Conservation (phyloP, 2,797 vertebrate genomes). For the Pangasius mekongensis region DNA sequence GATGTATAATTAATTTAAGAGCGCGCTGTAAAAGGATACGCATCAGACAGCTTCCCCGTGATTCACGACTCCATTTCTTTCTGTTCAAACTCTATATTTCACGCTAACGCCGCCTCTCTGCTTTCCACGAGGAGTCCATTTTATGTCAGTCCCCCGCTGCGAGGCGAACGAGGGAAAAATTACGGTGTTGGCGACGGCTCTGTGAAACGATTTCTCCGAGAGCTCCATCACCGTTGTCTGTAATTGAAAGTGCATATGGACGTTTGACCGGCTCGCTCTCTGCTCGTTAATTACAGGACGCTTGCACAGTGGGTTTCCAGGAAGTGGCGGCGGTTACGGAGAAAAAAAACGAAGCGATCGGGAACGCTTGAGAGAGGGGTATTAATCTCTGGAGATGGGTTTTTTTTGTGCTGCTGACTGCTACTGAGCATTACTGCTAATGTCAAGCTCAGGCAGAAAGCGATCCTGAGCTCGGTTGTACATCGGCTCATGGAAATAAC, state of each 20-base stretch:
- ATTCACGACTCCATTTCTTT: constrained; percentile 12
- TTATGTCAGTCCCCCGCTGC: background rate
- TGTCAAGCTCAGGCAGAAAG: background rate
- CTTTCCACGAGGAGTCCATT: background rate
- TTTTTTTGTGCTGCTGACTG: background rate
- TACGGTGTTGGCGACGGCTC: background rate
- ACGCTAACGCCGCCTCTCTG: background rate
- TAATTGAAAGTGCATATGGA: constrained; percentile 65
- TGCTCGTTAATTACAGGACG: constrained; percentile 71
- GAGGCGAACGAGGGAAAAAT: constrained; percentile 17
- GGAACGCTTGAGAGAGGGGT: background rate
- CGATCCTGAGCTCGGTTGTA: background rate
- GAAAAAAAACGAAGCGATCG: constrained; percentile 46
- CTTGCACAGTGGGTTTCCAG: constrained; percentile 59
- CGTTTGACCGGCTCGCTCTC: constrained; percentile 62
- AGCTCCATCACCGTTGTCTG: constrained; percentile 62
- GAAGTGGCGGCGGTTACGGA: constrained; percentile 58
- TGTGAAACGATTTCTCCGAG: constrained; percentile 43
- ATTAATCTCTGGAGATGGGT: background rate
- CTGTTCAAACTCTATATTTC: background rate
- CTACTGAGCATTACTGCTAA: background rate
- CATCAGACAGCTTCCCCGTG: background rate
- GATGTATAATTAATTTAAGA: background rate
- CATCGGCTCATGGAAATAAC: background rate
- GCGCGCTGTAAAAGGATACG: background rate